Evolutionary conservation across 2,888 invertebrate species (phyloP), one percentile per base, ranked within the genome.

Genomic region (Actias luna): DNA sequence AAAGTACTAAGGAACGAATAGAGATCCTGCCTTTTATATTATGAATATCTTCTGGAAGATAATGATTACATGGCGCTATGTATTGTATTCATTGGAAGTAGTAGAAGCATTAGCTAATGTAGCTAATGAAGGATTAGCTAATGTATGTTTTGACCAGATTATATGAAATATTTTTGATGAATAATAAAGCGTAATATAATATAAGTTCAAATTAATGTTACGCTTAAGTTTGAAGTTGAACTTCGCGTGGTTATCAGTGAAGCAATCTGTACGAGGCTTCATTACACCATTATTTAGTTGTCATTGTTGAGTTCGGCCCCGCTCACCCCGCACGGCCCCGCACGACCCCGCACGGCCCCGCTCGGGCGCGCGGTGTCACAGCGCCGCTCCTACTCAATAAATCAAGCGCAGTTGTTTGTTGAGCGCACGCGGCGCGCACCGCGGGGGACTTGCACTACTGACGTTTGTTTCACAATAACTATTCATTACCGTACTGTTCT

Each of bases 371-470:
- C 35, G 12, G 35, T 42, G 58, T 63, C 50, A 52, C 39, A 39
- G 39, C 31, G 61, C 55, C 18, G 52, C 55, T 29, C 14, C 18
- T 25, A 36, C 36, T 10, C 52, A 39, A 61, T 61, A 61, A 61
- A 61, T 61, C 61, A 61, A 55, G 3, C 29, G 55, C 55, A 55
- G 36, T 55, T 55, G 55, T 39, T 52, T 58, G 59, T n/a, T 39
- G 57, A 33, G 57, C 35, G 59, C 33, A 25, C 42, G 36, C 59
- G 57, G 62, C 62, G 60, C 12, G 62, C 61, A 46, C 65, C 35
- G 68, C 67, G 62, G 64, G 65, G 61, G 62, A 58, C 61, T 16
- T 65, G 39, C 58, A 58, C 61, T 55, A 61, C 55, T 65, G 65
- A 65, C 59, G 64, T 62, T 59, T 25, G 64, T 59, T 50, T 57